Evolutionary conservation across 2,888 invertebrate species (phyloP), one percentile per base, ranked within the genome.

Genomic region (Oxytorus armatus): DNA sequence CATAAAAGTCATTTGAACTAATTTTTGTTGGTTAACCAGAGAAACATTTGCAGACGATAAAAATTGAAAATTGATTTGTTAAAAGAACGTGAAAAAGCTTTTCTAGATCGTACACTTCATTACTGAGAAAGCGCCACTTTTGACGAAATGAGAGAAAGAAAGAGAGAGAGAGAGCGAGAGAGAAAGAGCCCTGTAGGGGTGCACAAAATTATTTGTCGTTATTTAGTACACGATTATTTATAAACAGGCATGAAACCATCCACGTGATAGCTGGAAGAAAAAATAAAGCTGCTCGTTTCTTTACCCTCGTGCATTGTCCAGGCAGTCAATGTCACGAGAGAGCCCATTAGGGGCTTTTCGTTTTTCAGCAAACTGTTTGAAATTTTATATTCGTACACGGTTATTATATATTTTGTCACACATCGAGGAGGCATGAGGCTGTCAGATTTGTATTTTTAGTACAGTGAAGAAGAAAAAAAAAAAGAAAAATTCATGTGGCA

Each of bases 401-500:
- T 70, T 36, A 70, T 29, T 23, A 59, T 1, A 49, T 47, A 36
- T 47, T n/a, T n/a, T 11, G 49, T 49, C 23, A 72, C 59, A 36
- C 63, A 18, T 63, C 39, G 29, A 61, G 23, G 5, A 53, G 61
- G 73, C 61, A 73, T 23, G 51, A 49, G 11, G 14, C n/a, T 23
- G 21, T 29, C 49, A 55, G 11, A 23, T 25, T 55, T 10, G 39
- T 33, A 33, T 47, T 57, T 39, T 36, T n/a, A 21, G n/a, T n/a
- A n/a, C n/a, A n/a, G n/a, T n/a, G n/a, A n/a, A 47, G 3, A 5
- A 47, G 21, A 23, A 3, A 29, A 29, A 14, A 29, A 36, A n/a
- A 7, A 33, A 18, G 7, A 66, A 23, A 63, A 66, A 4, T 49
- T 51, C 49, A 65, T 74, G 76, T 79, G 74, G 82, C 82, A 82